Conservation (phyloP, 2,113 vertebrate species). For the Stictonetta naevosa region DNA sequence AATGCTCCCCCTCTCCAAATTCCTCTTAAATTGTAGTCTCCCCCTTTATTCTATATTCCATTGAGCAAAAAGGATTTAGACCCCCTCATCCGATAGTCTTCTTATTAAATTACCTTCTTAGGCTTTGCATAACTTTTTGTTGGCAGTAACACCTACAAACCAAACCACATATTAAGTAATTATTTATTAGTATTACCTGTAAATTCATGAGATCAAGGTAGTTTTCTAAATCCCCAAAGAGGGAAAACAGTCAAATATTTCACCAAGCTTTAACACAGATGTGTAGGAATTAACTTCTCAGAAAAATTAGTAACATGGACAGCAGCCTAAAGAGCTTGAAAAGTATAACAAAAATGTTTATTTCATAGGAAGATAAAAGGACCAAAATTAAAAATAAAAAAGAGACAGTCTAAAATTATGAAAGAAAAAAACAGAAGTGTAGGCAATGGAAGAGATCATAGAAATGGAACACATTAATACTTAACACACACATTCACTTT, state of each 20-base stretch:
- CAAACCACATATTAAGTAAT: constrained; percentile 65
- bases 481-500: rapidly evolving
- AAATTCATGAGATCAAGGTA: constrained; percentile 51
- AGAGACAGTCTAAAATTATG: not conserved
- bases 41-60: not conserved
- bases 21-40: constrained; percentile 15
- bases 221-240: constrained; percentile 44
- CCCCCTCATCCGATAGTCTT: not conserved
- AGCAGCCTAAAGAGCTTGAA: constrained; percentile 25
- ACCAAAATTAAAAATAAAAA: not conserved
- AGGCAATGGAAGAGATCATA: not conserved
- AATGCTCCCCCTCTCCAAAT: constrained; percentile 6
- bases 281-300: constrained; percentile 33
- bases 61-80: constrained; percentile 50
- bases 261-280: constrained; percentile 35
- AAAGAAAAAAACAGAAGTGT: not conserved
- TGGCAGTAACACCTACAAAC: constrained; percentile 62
- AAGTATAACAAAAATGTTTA: not conserved
- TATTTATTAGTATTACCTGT: constrained; percentile 55
- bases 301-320: not conserved
- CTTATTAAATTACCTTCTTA: constrained; percentile 61
- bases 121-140: constrained; percentile 67
- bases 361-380: not conserved
- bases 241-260: constrained; percentile 40
- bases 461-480: not conserved